Conservation (phyloP, 2,113 vertebrate species). For the Suncus etruscus region DNA sequence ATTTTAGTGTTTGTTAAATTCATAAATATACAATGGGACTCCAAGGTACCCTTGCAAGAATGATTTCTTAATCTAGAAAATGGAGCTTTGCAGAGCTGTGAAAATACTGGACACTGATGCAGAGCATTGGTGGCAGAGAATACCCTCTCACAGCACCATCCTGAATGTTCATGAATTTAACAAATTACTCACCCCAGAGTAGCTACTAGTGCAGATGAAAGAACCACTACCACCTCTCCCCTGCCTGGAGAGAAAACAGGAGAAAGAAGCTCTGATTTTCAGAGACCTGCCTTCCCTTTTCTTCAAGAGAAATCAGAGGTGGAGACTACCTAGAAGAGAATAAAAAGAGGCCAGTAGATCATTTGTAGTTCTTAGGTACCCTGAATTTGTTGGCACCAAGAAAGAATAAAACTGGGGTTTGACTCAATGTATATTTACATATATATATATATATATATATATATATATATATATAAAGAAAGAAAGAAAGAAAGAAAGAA, state of each 20-base stretch:
- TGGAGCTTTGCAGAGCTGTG: not conserved
- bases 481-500: too few species aligned
- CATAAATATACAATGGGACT: too few species aligned
- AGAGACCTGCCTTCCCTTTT: not conserved
- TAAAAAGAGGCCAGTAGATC: not conserved
- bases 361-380: not conserved
- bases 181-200: not conserved
- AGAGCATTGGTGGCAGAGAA: not conserved
- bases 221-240: not conserved
- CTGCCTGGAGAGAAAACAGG: too few species aligned
- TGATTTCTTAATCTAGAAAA: not conserved
- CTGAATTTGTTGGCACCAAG: too few species aligned
- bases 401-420: too few species aligned
- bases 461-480: too few species aligned
- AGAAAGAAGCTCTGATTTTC: not conserved
- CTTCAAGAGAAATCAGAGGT: not conserved
- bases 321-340: not conserved
- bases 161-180: accelerated
- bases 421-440: too few species aligned
- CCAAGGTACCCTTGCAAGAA: not conserved
- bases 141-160: too few species aligned
- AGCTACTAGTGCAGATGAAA: not conserved
- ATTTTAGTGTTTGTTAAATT: not conserved
- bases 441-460: too few species aligned
- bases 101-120: not conserved